A percentile compares a stretch with the other conserved stretches of the same genome.
Evolutionary conservation across 2,888 invertebrate genomes (phyloP).

Genomic region (Liodrosophila aerea): DNA sequence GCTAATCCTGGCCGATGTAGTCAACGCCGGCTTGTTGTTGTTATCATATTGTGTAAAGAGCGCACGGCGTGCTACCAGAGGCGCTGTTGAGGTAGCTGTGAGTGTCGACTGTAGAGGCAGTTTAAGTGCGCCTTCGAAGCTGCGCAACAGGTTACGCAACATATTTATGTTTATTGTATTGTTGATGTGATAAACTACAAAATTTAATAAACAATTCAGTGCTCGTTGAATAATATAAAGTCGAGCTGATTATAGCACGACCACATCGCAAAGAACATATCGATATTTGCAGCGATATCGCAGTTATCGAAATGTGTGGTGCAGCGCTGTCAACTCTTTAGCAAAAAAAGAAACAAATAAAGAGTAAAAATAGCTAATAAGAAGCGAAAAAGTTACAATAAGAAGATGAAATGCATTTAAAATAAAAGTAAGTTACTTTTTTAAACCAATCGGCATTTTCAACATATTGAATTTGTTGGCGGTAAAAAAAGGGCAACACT

Average conservation of each 20-base stretch:
- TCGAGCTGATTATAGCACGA: conserved; percentile 47
- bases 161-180: conserved; percentile 25
- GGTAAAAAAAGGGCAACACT: background rate
- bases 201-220: conserved; percentile 21
- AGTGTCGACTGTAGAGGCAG: conserved; percentile 28
- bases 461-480: too few relatives aligned
- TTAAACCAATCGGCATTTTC: too few relatives aligned
- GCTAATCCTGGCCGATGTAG: conserved; percentile 22
- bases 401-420: too few relatives aligned
- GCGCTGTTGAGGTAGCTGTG: conserved; percentile 4
- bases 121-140: conserved; percentile 42
- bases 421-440: too few relatives aligned
- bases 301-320: too few relatives aligned
- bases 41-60: conserved; percentile 51
- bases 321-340: too few relatives aligned
- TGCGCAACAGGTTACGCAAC: conserved; percentile 55
- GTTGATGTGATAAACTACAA: background rate
- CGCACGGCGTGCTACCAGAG: conserved; percentile 11
- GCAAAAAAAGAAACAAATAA: too few relatives aligned
- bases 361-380: too few relatives aligned
- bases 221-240: background rate
- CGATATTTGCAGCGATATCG: too few relatives aligned
- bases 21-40: conserved; percentile 5
- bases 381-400: too few relatives aligned
- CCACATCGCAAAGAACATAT: too few relatives aligned